Conservation (phyloP, 2,113 vertebrate species). For the Thamnaconus septentrionalis region DNA sequence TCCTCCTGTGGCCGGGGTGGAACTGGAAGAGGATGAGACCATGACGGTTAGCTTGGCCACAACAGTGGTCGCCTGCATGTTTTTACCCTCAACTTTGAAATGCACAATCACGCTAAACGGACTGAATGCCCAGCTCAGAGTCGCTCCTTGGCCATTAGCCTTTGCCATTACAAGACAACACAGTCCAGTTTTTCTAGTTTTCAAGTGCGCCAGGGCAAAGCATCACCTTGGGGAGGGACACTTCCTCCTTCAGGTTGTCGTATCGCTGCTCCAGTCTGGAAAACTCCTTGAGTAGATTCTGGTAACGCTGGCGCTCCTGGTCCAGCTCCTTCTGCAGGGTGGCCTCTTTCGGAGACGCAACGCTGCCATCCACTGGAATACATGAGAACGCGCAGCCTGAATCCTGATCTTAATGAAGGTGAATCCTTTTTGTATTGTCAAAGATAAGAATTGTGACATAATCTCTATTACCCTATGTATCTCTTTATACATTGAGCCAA, state of each 20-base stretch:
- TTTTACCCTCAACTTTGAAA: too few species aligned
- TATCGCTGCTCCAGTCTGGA: conserved; percentile 91
- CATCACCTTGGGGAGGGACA: conserved; percentile 79
- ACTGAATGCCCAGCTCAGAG: too few species aligned
- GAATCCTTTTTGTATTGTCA: too few species aligned
- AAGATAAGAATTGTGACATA: too few species aligned
- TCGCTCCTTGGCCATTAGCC: too few species aligned
- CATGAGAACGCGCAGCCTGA: neutral
- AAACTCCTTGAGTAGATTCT: conserved; percentile 92
- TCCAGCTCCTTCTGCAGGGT: conserved; percentile 85
- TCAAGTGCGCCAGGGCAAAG: neutral
- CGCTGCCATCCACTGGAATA: conserved; percentile 49
- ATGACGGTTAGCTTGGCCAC: neutral
- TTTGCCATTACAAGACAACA: too few species aligned
- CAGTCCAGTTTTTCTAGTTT: neutral
- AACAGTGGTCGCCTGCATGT: neutral
- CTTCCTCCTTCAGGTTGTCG: conserved; percentile 88
- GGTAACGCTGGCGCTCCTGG: conserved; percentile 86
- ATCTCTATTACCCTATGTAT: too few species aligned
- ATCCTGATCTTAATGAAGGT: neutral
- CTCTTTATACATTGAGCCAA: too few species aligned
- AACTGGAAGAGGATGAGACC: conserved; percentile 54
- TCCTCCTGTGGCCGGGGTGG: conserved; percentile 84
- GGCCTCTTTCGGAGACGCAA: conserved; percentile 65
- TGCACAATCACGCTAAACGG: too few species aligned